These are phyloP conservation scores for Motacilla alba DNA, from an alignment of 2,113 vertebrate genomes.

Conservation along the genomic window DNA sequence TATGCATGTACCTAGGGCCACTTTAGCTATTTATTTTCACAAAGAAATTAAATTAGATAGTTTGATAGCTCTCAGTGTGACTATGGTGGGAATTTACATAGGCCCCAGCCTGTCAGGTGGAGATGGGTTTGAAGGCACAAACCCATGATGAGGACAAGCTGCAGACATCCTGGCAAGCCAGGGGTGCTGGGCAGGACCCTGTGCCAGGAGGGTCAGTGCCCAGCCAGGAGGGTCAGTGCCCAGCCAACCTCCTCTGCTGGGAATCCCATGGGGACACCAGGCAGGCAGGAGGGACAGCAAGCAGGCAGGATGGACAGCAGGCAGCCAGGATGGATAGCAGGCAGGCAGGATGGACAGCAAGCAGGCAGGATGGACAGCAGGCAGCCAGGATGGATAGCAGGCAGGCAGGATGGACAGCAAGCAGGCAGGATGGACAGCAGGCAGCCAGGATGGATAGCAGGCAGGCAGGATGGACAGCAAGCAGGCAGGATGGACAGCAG, in stretches of 20 bases:
- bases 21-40: slow-evolving; percentile 71
- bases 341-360: neutral
- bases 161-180: neutral
- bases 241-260: neutral
- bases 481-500: neutral
- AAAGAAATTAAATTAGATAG: slow-evolving; percentile 77
- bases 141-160: neutral
- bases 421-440: neutral
- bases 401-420: neutral
- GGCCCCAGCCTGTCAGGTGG: neutral
- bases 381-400: too few relatives aligned
- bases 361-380: too few relatives aligned
- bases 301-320: neutral
- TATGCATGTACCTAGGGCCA: slow-evolving; percentile 66
- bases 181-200: neutral
- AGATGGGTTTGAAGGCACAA: neutral
- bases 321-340: neutral
- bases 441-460: neutral
- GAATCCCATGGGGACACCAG: neutral
- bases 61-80: slow-evolving; percentile 66
- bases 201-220: neutral
- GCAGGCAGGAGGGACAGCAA: neutral
- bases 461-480: neutral
- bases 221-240: neutral
- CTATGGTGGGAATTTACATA: slow-evolving; percentile 61